Conservation (phyloP, 2,888 invertebrate species). For the Drosophila paramelanica region DNA sequence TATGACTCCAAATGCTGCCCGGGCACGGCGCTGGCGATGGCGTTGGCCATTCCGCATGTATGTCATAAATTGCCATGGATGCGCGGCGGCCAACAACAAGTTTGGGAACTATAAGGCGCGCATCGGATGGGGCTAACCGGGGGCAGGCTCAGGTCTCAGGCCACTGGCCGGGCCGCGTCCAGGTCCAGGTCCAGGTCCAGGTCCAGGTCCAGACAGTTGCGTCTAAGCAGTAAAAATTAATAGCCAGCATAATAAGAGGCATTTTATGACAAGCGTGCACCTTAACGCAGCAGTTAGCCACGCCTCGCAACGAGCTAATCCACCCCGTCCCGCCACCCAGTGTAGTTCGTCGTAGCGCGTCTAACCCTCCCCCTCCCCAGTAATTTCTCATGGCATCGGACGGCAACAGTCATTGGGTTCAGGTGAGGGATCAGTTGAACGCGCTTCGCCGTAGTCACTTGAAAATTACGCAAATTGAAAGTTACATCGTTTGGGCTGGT, state of each 20-base stretch:
- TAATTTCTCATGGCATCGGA: slow-evolving; percentile 61
- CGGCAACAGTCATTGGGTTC: slow-evolving; percentile 70
- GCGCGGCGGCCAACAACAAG: slow-evolving; percentile 43
- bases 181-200: slow-evolving; percentile 6
- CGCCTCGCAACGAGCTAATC: slow-evolving; percentile 35
- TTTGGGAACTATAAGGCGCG: slow-evolving; percentile 21
- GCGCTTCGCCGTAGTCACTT: slow-evolving; percentile 54
- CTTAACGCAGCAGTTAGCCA: slow-evolving; percentile 66
- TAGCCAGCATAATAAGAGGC: slow-evolving; percentile 82
- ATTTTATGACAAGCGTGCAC: slow-evolving; percentile 81
- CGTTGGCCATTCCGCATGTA: slow-evolving; percentile 65
- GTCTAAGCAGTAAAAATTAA: slow-evolving; percentile 81
- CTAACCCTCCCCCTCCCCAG: not conserved
- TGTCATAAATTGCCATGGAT: slow-evolving; percentile 74
- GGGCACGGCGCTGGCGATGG: slow-evolving; percentile 28
- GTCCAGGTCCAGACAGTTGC: slow-evolving; percentile 33
- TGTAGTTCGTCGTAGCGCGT: not conserved
- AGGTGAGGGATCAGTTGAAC: slow-evolving; percentile 76
- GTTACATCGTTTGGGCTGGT: slow-evolving; percentile 66
- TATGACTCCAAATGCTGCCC: slow-evolving; percentile 55
- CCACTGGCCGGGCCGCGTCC: not conserved
- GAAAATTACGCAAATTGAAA: slow-evolving; percentile 80
- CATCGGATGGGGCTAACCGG: slow-evolving; percentile 7
- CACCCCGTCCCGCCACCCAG: slow-evolving; percentile 6
- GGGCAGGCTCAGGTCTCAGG: not conserved